These are phyloP conservation scores for Artemia sinica DNA, from an alignment of 2,888 invertebrate genomes.

Conservation along the genomic window DNA sequence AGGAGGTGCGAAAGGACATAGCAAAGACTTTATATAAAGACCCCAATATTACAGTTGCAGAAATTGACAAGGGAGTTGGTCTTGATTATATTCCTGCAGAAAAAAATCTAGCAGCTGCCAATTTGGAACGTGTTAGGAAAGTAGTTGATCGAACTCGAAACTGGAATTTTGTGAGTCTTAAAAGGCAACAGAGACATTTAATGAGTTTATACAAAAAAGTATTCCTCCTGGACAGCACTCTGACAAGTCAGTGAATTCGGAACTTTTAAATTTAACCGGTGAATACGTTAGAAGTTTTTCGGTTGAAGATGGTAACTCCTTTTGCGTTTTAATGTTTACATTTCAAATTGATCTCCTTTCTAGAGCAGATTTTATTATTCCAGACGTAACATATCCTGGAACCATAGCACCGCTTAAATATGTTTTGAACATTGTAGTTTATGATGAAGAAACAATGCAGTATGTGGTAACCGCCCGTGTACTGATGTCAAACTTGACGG, in stretches of 20 bases:
- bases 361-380: not conserved
- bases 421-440: no score
- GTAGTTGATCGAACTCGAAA: not conserved
- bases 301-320: not conserved
- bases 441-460: not conserved
- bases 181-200: not conserved
- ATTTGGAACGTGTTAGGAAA: not conserved
- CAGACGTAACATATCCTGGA: not conserved
- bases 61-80: not conserved
- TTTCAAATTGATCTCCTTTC: not conserved
- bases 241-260: not conserved
- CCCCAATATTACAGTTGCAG: not conserved
- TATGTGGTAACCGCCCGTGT: not conserved
- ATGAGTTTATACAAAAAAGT: not conserved
- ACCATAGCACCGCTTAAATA: no score
- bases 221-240: not conserved
- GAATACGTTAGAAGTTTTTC: not conserved
- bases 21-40: not conserved
- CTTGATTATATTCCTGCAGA: not conserved
- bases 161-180: not conserved
- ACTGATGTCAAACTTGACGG: not conserved
- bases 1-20: not conserved
- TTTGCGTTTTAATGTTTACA: not conserved
- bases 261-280: not conserved
- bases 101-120: not conserved